Evolutionary conservation across 2,113 vertebrate species (phyloP).

Genomic region (Chinchilla lanigera): DNA sequence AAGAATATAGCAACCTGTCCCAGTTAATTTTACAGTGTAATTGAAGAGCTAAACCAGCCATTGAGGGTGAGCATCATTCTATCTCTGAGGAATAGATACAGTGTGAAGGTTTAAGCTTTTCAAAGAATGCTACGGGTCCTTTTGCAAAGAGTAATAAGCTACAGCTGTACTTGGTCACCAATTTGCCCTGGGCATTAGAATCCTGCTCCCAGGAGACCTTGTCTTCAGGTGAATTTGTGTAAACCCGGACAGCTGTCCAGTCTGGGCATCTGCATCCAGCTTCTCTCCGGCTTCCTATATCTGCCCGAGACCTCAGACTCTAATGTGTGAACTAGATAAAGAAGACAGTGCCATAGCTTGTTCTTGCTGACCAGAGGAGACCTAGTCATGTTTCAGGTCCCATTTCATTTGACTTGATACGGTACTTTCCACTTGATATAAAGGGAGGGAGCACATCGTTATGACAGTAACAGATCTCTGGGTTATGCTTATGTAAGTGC

Average conservation of each 20-base stretch:
- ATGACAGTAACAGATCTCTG: background rate
- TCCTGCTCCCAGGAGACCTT: background rate
- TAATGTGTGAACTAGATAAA: background rate
- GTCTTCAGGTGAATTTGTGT: background rate
- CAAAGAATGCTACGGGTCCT: background rate
- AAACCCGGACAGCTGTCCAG: background rate
- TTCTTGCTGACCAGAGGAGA: background rate
- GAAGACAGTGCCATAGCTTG: background rate
- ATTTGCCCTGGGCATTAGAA: background rate
- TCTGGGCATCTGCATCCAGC: background rate
- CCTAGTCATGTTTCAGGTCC: background rate
- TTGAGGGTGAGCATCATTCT: background rate
- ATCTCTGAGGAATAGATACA: constrained; percentile 30
- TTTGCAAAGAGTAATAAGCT: constrained; percentile 28
- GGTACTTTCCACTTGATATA: background rate
- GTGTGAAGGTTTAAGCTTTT: background rate
- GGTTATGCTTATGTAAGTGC: background rate
- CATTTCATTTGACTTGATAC: background rate
- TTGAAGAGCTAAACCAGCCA: constrained; percentile 20
- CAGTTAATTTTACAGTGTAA: constrained; percentile 55
- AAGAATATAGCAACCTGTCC: constrained; percentile 61
- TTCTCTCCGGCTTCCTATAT: background rate
- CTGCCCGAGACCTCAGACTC: background rate
- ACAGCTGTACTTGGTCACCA: background rate
- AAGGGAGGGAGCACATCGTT: background rate